These are phyloP conservation scores for Sorex maritimensis DNA, from an alignment of 2,797 vertebrate species.

Conservation along the genomic window DNA sequence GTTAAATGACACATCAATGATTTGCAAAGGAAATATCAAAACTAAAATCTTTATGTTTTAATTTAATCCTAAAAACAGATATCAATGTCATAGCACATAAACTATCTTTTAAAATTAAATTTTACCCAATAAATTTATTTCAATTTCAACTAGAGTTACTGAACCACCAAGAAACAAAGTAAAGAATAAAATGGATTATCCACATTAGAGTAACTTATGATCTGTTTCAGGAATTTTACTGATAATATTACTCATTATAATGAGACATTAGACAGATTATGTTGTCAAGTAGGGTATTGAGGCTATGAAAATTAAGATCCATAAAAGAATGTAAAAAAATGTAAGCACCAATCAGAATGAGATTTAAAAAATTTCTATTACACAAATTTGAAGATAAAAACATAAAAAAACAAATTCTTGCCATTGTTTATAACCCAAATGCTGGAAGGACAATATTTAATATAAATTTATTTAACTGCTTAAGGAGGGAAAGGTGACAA, in stretches of 20 bases:
- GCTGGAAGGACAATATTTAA: not conserved
- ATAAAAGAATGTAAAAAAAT: slow-evolving; percentile 58
- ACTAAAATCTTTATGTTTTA: not conserved
- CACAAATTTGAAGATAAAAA: not conserved
- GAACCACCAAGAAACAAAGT: not conserved
- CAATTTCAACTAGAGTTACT: slow-evolving; percentile 3
- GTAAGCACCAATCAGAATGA: not conserved
- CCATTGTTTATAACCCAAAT: slow-evolving; percentile 20
- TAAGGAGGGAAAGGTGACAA: not conserved
- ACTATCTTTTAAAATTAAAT: no score
- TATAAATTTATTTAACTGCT: not conserved
- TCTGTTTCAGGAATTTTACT: not conserved
- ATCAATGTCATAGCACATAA: not conserved
- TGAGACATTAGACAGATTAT: slow-evolving; percentile 19
- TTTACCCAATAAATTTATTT: not conserved
- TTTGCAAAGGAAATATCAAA: slow-evolving; percentile 25
- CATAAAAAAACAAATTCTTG: slow-evolving; percentile 1
- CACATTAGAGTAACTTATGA: not conserved
- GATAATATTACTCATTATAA: not conserved
- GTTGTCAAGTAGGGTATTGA: slow-evolving; percentile 34
- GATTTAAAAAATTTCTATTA: slow-evolving; percentile 12
- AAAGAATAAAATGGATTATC: slow-evolving; percentile 36
- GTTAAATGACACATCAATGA: not conserved
- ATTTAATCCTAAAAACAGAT: slow-evolving; percentile 23
- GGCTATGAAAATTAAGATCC: slow-evolving; percentile 33